These are phyloP conservation scores for Cryptocheilus praepositus DNA, from an alignment of 2,888 invertebrate genomes.

Conservation along the genomic window DNA sequence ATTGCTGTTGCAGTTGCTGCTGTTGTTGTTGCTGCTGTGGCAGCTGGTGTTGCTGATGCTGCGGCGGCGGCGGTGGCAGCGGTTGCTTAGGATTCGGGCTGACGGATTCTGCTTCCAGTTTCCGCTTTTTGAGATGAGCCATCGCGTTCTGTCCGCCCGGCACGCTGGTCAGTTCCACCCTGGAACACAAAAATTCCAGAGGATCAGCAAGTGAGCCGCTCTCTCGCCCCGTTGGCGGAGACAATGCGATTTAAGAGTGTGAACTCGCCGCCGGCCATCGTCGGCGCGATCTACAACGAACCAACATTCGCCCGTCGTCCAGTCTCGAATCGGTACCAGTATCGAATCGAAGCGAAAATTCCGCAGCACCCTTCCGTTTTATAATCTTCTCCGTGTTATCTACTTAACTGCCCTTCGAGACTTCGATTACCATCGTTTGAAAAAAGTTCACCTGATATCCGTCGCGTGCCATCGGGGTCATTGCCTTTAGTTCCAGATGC, in stretches of 20 bases:
- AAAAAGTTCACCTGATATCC: constrained; percentile 52
- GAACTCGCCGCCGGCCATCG: constrained; percentile 36
- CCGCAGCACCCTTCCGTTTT: constrained; percentile 2
- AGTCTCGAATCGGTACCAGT: constrained; percentile 18
- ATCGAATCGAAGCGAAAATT: constrained; percentile 11
- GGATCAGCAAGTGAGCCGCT: constrained; percentile 58
- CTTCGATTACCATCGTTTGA: constrained; percentile 34
- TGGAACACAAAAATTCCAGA: constrained; percentile 75
- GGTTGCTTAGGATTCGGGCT: constrained; percentile 65
- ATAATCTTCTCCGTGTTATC: constrained; percentile 17
- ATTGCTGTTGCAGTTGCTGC: constrained; percentile 23
- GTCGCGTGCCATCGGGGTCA: constrained; percentile 35
- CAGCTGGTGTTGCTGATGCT: constrained; percentile 32
- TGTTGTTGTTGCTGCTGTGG: constrained; percentile 44
- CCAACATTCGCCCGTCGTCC: constrained; percentile 27
- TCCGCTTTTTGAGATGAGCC: constrained; percentile 83
- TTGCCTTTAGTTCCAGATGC: constrained; percentile 33
- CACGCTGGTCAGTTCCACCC: constrained; percentile 76
- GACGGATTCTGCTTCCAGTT: constrained; percentile 79
- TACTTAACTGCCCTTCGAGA: constrained; percentile 39
- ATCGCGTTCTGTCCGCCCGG: constrained; percentile 78
- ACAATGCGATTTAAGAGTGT: constrained; percentile 48
- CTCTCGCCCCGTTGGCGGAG: constrained; percentile 47
- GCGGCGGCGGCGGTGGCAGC: constrained; percentile 51
- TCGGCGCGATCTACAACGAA: constrained; percentile 40